Evolutionary conservation across 2,797 vertebrate species (phyloP), one percentile per base, ranked within the genome.

Genomic region (Sebastes iracundus): DNA sequence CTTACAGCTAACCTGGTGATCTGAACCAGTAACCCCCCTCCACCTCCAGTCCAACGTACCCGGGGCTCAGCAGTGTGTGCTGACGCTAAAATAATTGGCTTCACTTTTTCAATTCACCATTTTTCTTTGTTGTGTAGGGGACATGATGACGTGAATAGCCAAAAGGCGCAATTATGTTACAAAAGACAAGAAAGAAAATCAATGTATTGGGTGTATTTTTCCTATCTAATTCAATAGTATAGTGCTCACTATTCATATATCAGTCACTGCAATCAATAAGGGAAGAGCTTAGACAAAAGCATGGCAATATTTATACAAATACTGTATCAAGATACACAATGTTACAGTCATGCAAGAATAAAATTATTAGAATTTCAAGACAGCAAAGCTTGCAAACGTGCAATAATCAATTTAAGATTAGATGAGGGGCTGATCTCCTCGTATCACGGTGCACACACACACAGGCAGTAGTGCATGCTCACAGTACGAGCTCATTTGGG

Each of bases 191-290:
- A 77, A 71, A 30, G 72, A 76, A 84, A 87, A 90, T 90, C 83
- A 69, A 86, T 89, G 58, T 59, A 79, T 77, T 33, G 32, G 14
- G 10, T 72, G 65, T 66, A 16, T 66, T 70, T 80, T 68, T 80
- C 46, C 46, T 38, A 53, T 82, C 38, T 46, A 62, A 73, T 80
- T 83, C 76, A 66, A 66, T 61, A 61, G 46, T 12, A 42, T 5
- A 3, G 38, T 16, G 13, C 14, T 77, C 35, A 59, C 59, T 60
- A 63, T 90, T 87, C 75, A 79, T 80, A 82, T 55, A 78, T 75
- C 60, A 77, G 69, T 77, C 75, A 72, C 30, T 8, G 66, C 12
- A 69, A 86, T 93, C 90, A 79, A 86, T 92, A 85, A 73, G 72
- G 65, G 65, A 82, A 72, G 71, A 78, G 32, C 20, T 46, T 56